Conservation (phyloP, 2,797 vertebrate species). For the Centropyge bicolor region DNA sequence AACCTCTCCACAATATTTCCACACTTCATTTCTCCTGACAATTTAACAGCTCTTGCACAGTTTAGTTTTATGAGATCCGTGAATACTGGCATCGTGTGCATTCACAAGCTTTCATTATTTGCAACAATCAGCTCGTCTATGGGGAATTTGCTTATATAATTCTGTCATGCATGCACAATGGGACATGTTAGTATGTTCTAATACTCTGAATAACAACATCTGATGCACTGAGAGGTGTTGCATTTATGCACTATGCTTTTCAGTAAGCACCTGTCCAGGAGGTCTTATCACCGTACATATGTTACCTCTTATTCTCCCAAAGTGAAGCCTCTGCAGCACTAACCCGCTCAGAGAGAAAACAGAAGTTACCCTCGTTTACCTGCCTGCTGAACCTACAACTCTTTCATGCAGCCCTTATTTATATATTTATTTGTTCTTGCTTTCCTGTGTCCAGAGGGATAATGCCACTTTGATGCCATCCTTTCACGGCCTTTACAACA, state of each 20-base stretch:
- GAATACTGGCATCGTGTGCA: background rate
- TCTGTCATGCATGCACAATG: background rate
- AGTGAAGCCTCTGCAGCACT: conserved; percentile 19
- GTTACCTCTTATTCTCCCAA: conserved; percentile 37
- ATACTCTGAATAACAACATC: conserved; percentile 27
- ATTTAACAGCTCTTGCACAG: background rate
- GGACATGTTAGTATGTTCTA: background rate
- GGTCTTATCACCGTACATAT: background rate
- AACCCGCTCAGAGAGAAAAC: conserved; percentile 42
- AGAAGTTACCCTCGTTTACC: conserved; percentile 32
- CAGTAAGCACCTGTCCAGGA: conserved; percentile 15
- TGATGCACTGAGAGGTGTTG: conserved; percentile 17
- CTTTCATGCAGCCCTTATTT: conserved; percentile 37
- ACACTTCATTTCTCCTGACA: background rate
- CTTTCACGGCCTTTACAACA: conserved; percentile 64
- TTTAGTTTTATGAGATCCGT: background rate
- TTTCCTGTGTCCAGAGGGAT: conserved; percentile 59
- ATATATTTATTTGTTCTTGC: conserved; percentile 54
- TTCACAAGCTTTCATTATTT: background rate
- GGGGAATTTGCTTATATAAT: background rate
- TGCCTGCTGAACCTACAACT: conserved; percentile 38
- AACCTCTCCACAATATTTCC: background rate
- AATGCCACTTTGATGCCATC: conserved; percentile 71
- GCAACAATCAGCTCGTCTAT: background rate
- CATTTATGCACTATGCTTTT: background rate